phyloP scores from a whole-genome alignment of 2,113 vertebrate species.

The Marmota monax region DNA sequence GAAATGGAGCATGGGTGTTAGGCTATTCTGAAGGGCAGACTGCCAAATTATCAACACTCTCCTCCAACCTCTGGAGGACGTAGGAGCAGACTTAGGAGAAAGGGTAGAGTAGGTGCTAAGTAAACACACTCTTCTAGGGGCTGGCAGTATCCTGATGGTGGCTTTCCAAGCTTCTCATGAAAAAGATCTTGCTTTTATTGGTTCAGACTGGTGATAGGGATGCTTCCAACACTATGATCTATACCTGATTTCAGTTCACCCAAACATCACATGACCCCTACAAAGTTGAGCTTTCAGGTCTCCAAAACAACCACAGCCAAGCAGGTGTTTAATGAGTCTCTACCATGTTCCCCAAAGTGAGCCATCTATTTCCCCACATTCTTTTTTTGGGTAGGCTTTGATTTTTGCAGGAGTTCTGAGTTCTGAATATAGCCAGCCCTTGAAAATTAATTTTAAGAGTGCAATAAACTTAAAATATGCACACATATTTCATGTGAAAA shows the following conservation, averaged over 20 bases:
- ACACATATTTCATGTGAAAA: conserved; percentile 47
- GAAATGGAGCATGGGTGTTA: neutral
- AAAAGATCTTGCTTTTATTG: neutral
- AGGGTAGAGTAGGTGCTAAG: neutral
- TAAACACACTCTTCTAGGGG: neutral
- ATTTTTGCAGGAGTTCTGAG: conserved; percentile 48
- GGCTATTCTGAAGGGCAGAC: neutral
- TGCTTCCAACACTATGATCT: neutral
- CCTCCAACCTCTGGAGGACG: neutral
- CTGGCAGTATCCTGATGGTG: neutral
- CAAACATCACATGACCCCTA: neutral
- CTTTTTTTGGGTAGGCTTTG: conserved; percentile 28
- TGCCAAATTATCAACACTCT: neutral
- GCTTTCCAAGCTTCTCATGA: neutral
- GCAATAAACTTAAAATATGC: conserved; percentile 36
- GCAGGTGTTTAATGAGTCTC: neutral
- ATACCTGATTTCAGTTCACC: neutral
- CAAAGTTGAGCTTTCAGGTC: neutral
- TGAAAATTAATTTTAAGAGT: conserved; percentile 60
- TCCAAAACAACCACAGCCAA: neutral
- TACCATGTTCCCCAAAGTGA: neutral
- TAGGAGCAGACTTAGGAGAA: neutral
- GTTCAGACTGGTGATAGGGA: neutral
- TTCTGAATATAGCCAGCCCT: neutral
- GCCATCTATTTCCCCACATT: neutral